A percentile compares a stretch with the other conserved stretches of the same genome.
Conservation (phyloP, 1,140 invertebrate genomes). For the Heliconius nattereri region DNA sequence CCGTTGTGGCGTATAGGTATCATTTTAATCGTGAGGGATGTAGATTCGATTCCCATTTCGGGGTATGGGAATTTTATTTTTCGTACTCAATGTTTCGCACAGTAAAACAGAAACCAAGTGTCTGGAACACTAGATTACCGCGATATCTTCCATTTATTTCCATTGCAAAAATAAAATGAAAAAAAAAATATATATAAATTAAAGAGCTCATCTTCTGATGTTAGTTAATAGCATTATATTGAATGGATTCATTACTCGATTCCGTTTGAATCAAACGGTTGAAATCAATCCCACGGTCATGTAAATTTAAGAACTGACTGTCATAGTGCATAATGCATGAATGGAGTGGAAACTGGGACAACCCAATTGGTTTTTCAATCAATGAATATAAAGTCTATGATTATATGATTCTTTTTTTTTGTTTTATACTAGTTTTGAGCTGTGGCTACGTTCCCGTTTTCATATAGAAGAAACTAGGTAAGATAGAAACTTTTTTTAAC, state of each 20-base stretch:
- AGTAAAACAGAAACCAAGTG: background rate
- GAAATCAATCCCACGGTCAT: conserved; percentile 1
- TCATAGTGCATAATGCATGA: conserved; percentile 8
- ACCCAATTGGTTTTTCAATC: conserved; percentile 3
- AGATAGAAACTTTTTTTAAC: no score
- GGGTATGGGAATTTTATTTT: no score
- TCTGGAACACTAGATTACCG: no score
- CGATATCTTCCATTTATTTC: no score
- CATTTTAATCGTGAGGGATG: no score
- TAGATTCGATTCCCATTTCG: background rate
- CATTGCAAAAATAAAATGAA: no score
- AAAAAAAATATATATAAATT: background rate
- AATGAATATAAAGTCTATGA: conserved; percentile 11
- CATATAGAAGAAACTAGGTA: no score
- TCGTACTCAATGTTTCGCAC: no score
- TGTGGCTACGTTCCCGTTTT: no score
- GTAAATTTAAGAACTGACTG: conserved; percentile 10
- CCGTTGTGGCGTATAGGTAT: no score
- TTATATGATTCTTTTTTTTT: background rate
- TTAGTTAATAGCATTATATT: background rate
- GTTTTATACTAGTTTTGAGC: background rate
- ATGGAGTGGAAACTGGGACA: conserved; percentile 1
- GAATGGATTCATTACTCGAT: background rate
- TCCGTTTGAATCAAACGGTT: background rate
- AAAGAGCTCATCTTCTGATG: background rate